These are phyloP conservation scores for Salvator merianae DNA, from an alignment of 2,113 vertebrate species.

Conservation along the genomic window DNA sequence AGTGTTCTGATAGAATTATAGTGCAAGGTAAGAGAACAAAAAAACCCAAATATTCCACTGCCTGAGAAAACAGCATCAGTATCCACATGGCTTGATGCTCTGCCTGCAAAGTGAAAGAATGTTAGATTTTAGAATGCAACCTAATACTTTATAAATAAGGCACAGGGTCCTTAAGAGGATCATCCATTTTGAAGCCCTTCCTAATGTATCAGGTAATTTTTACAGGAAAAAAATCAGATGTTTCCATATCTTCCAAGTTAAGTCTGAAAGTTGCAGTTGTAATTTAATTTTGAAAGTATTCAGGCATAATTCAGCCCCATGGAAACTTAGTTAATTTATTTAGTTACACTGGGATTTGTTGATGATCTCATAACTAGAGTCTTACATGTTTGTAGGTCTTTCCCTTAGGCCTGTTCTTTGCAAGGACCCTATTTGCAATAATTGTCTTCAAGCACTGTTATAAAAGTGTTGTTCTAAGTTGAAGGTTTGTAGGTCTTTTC, in stretches of 20 bases:
- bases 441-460: too few species aligned
- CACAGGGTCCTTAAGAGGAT: background rate
- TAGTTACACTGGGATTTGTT: background rate
- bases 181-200: background rate
- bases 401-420: background rate
- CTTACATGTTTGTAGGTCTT: background rate
- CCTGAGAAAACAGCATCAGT: background rate
- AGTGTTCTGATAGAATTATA: background rate
- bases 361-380: background rate
- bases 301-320: background rate
- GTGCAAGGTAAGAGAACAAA: background rate
- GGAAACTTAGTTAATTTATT: background rate
- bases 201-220: background rate
- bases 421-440: background rate
- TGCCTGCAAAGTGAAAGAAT: background rate
- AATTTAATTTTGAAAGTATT: background rate
- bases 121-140: background rate
- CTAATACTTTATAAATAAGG: background rate
- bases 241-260: background rate
- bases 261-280: background rate
- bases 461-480: conserved; percentile 27
- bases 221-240: background rate
- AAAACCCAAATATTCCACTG: background rate
- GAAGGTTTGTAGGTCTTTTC: background rate
- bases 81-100: background rate